Conservation (phyloP, 2,113 vertebrate genomes). For the Aldabrachelys gigantea region DNA sequence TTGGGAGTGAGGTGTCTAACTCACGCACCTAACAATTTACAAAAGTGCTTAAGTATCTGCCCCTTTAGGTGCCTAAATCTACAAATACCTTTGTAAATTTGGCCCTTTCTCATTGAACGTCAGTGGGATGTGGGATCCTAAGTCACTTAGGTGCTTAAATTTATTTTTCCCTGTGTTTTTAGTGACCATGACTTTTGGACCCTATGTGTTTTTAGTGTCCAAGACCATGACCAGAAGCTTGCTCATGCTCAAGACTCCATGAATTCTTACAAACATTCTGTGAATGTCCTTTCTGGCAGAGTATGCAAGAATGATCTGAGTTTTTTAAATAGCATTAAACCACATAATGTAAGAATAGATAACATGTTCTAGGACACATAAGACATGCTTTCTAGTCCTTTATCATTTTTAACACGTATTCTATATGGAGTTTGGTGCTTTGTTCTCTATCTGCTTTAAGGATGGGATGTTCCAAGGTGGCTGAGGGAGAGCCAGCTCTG, state of each 20-base stretch:
- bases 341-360: background rate
- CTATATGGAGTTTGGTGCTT: background rate
- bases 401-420: background rate
- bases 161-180: background rate
- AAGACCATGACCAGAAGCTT: background rate
- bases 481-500: background rate
- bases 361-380: background rate
- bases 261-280: background rate
- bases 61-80: background rate
- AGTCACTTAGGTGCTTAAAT: background rate
- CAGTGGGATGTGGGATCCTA: background rate
- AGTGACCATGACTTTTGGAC: no score
- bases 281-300: background rate
- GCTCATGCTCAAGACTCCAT: background rate
- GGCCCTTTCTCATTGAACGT: background rate
- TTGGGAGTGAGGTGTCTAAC: accelerated
- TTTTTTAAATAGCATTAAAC: background rate
- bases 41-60: no score
- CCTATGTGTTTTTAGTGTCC: background rate
- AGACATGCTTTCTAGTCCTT: background rate
- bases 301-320: background rate
- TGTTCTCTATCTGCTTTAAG: background rate
- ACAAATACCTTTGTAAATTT: background rate
- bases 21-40: accelerated
- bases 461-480: background rate